Base-by-base conservation (phyloP, 2,888 invertebrate species). In the Melanargia galathea region DNA sequence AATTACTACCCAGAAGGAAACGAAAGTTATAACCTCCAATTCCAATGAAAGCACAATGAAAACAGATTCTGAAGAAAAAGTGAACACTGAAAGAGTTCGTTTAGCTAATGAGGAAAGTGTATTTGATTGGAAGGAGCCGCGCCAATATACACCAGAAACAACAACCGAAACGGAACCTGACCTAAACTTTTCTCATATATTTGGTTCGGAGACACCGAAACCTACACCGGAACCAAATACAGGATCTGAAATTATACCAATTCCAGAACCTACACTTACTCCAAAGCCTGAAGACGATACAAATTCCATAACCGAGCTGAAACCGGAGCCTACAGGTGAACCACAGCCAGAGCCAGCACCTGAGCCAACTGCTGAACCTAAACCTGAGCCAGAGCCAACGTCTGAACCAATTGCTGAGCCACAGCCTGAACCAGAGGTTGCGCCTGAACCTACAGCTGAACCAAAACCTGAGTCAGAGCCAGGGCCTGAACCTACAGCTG, bases 71-170 rank as follows among this genome's bases (percentile, higher is more conserved):
- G 81, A 80, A 63, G 78, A 82, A 68, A 77, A 78, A 64, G 71
- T 75, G n/a, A 70, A 73, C 30, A 77, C 76, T 61, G 79, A 80
- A 65, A 63, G 76, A 4, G 68, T 70, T 26, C 71, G 75, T 5
- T 64, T 70, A 26, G 16, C 57, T 7, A 70, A 68, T 64, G 73
- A 77, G 7, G 74, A 76, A 58, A 76, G 75, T 40, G 65, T 70
- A 54, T 84, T 80, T 62, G 86, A 86, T 63, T 85, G 87, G 87
- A 84, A 84, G 69, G 82, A 84, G 71, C 75, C 79, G n/a, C 40
- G 43, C 75, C 80, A n/a, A 77, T 58, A 45, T 40, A 60, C 26
- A 51, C 67, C 79, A n/a, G 75, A 75, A 62, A 75, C 77, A 0
- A 66, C 73, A 48, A 52, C 73, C 4, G 71, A 74, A 69, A 60